Evolutionary conservation across 2,797 vertebrate species (phyloP).

Genomic region (Clarias fuscus): DNA sequence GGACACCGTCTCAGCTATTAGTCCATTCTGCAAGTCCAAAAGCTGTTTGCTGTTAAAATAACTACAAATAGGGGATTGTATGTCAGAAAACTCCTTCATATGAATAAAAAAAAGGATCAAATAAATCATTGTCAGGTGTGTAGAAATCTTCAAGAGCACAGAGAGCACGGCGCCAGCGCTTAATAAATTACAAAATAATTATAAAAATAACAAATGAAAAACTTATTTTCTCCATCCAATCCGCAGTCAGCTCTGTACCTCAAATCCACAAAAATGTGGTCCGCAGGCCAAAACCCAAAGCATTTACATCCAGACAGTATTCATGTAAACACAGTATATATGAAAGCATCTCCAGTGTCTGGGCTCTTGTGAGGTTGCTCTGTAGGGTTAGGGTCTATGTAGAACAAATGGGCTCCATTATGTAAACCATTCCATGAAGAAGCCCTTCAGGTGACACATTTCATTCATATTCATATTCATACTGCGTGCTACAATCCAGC

Average conservation of each 20-base stretch:
- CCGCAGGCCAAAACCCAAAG: background rate
- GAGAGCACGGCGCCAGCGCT: no score
- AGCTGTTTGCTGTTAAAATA: no score
- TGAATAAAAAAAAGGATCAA: background rate
- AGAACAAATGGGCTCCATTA: background rate
- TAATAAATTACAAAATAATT: background rate
- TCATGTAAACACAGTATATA: background rate
- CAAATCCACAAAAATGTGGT: no score
- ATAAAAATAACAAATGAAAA: background rate
- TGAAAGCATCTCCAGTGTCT: background rate
- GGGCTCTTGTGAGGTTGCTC: background rate
- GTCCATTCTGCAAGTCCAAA: no score
- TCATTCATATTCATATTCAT: constrained; percentile 1
- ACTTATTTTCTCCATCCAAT: background rate
- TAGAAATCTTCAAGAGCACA: background rate
- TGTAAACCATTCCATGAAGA: background rate
- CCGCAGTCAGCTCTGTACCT: background rate
- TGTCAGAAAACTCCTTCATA: background rate
- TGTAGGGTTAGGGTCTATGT: no score
- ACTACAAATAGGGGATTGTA: background rate
- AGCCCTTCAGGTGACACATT: background rate
- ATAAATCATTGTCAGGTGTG: background rate
- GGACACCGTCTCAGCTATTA: no score
- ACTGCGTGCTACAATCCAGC: background rate
- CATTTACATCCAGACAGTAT: background rate